These are phyloP conservation scores for Bhutanitis thaidina DNA, from an alignment of 2,888 invertebrate genomes.

Conservation along the genomic window DNA sequence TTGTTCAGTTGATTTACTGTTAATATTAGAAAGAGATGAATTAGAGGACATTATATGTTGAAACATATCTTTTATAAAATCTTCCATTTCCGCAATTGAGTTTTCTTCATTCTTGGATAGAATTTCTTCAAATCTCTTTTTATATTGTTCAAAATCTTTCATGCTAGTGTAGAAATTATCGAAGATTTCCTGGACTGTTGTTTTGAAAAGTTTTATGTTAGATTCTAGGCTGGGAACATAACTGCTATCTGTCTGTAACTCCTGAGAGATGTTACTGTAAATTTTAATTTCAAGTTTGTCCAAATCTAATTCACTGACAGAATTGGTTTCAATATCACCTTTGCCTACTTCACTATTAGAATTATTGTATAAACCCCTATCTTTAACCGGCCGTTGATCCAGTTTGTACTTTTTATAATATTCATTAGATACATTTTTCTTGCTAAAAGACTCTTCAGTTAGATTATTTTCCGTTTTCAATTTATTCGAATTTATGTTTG, in stretches of 20 bases:
- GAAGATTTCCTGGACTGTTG: slow-evolving; percentile 60
- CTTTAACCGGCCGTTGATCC: slow-evolving; percentile 57
- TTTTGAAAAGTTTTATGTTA: slow-evolving; percentile 58
- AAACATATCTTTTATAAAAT: slow-evolving; percentile 62
- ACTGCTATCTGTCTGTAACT: slow-evolving; percentile 44
- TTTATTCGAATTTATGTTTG: not conserved
- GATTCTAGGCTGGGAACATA: slow-evolving; percentile 50
- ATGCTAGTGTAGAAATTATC: slow-evolving; percentile 55
- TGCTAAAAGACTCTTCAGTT: not conserved
- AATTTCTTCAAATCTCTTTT: slow-evolving; percentile 57
- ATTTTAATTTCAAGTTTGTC: slow-evolving; percentile 53
- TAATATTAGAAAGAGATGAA: slow-evolving; percentile 28
- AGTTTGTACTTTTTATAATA: slow-evolving; percentile 59
- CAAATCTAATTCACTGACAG: slow-evolving; percentile 51
- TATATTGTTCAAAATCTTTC: slow-evolving; percentile 58
- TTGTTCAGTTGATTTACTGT: slow-evolving; percentile 13
- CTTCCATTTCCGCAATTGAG: slow-evolving; percentile 55
- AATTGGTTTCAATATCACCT: slow-evolving; percentile 27
- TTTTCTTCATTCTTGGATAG: slow-evolving; percentile 48
- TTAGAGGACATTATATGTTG: slow-evolving; percentile 56
- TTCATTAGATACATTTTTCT: slow-evolving; percentile 27
- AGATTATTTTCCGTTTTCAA: not conserved
- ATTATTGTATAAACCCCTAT: slow-evolving; percentile 27
- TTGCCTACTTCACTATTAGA: slow-evolving; percentile 28
- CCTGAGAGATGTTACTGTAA: slow-evolving; percentile 47